phyloP scores from a whole-genome alignment of 2,113 vertebrate species.

The Mormoops blainvillei region DNA sequence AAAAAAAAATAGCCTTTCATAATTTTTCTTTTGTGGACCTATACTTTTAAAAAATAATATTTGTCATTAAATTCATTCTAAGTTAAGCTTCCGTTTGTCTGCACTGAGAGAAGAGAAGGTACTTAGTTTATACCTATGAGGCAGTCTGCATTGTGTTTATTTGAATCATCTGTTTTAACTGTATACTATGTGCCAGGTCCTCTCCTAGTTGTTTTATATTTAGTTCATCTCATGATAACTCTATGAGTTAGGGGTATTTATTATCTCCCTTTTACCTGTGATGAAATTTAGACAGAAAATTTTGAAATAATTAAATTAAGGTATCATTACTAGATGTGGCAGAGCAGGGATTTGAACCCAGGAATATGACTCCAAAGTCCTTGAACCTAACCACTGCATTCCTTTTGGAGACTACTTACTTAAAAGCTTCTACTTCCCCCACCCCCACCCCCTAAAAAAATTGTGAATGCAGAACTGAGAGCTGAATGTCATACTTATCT shows the following conservation, averaged over 20 bases:
- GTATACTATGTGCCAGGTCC: not conserved
- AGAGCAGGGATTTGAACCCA: not conserved
- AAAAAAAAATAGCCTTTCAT: not conserved
- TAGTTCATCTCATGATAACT: not conserved
- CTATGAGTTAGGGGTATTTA: not conserved
- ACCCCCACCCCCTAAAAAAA: too few species aligned
- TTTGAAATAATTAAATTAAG: not conserved
- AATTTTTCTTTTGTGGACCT: not conserved
- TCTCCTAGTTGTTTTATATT: not conserved
- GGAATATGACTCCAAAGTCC: not conserved
- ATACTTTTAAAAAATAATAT: not conserved
- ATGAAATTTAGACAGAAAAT: not conserved
- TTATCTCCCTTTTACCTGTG: not conserved
- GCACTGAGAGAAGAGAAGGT: not conserved
- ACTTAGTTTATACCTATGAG: not conserved
- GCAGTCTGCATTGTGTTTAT: not conserved
- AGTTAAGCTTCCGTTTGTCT: not conserved
- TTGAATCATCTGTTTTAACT: not conserved
- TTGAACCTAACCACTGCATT: not conserved
- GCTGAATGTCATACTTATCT: not conserved
- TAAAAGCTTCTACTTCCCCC: not conserved
- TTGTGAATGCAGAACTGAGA: not conserved
- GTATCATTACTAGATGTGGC: not conserved
- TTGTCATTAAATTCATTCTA: constrained; percentile 6
- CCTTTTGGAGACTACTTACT: not conserved